Evolutionary conservation across 2,113 vertebrate species (phyloP), one percentile per base, ranked within the genome.

Genomic region (Etia nguti): DNA sequence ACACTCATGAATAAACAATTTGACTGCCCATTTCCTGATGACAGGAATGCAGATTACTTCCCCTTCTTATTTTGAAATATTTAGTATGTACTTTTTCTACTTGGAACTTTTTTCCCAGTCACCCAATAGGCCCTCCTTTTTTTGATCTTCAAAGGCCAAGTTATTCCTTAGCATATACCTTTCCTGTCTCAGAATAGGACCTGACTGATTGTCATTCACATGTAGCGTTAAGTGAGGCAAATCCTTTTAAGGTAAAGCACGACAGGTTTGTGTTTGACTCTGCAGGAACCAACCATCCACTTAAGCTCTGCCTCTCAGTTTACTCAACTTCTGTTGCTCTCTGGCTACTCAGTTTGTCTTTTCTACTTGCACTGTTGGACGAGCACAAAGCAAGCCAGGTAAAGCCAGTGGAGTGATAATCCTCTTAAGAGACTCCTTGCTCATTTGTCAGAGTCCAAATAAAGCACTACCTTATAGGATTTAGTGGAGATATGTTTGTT

Each of bases 41-140:
- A 96, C 87, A 93, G 95, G 95, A 92, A 29, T 4, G 87, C 90
- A 95, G 95, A 96, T 95, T 83, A 86, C 92, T 94, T 97, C 93
- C 92, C 91, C 90, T 94, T 96, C 93, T 94, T 94, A 93, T 96
- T 94, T 55, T 97, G 80, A 98, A 98, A 97, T 97, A 98, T 98
- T 98, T 91, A 97, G 81, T 68, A 91, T 79, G 36, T 79, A 56
- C 87, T 90, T 73, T 90, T 92, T 94, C 85, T 68, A 54, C 81
- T 43, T 56, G 22, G 54, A 87, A 36, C 56, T 7, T 88, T 86
- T 92, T 41, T 29, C 52, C 54, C 8, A 1, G 3, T 89, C 65
- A 24, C 34, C 38, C 18, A 80, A 56, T 57, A 13, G 36, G 15
- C 18, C 24, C n/a, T n/a, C 4, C 11, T 59, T 60, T 83, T 55